Percentiles rank a stretch among this genome's conserved stretches.
phyloP scores from a whole-genome alignment of 2,113 vertebrate species.

The Panthera leo region DNA sequence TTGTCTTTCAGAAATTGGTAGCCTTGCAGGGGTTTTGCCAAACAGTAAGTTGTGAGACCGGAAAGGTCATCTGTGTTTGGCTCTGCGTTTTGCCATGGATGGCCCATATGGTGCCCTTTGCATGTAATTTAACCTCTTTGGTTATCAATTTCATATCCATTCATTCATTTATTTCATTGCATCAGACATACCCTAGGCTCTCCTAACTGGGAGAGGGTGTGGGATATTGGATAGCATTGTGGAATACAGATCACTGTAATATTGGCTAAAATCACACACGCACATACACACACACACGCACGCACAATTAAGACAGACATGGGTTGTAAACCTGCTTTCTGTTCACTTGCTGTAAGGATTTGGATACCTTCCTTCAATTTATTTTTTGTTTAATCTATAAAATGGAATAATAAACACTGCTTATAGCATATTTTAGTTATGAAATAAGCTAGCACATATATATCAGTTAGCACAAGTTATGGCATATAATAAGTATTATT shows the following conservation, averaged over 20 bases:
- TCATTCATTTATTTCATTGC: not conserved
- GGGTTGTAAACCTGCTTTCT: not conserved
- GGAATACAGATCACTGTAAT: not conserved
- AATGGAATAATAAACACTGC: not conserved
- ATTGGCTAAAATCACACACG: not conserved
- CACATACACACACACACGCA: not conserved
- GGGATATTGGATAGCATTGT: not conserved
- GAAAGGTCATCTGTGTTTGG: not conserved
- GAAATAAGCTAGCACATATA: not conserved
- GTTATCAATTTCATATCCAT: not conserved
- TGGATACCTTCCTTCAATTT: not conserved
- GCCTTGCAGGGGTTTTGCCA: not conserved
- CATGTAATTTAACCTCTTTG: not conserved
- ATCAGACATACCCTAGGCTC: not conserved
- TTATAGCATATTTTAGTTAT: not conserved
- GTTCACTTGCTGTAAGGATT: not conserved
- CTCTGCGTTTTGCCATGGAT: not conserved
- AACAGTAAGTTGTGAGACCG: not conserved
- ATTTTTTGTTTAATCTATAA: not conserved
- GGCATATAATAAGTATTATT: not conserved
- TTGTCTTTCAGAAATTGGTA: conserved; percentile 12
- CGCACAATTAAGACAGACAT: not conserved
- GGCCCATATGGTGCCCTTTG: not conserved
- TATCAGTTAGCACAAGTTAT: not conserved
- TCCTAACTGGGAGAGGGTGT: not conserved